Percentiles rank a stretch among this genome's conserved stretches.
Conservation (phyloP, 2,888 invertebrate species). For the Galerucella calmariensis region DNA sequence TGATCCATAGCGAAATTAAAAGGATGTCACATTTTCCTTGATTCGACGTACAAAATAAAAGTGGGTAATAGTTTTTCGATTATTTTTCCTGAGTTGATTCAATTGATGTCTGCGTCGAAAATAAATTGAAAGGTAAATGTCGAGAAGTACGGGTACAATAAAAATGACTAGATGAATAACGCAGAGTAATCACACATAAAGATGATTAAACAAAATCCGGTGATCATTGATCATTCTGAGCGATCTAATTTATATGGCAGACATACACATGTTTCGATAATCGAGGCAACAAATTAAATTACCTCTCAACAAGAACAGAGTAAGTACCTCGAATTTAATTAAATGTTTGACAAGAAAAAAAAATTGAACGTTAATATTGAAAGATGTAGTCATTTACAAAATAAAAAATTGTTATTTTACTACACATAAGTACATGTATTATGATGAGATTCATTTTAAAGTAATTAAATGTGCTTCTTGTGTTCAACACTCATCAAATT, state of each 20-base stretch:
- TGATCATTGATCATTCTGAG: slow-evolving; percentile 27
- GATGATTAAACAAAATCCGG: slow-evolving; percentile 19
- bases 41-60: no score
- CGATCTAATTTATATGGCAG: slow-evolving; percentile 35
- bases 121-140: neutral
- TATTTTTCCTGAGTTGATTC: no score
- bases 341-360: slow-evolving; percentile 30
- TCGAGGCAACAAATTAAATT: slow-evolving; percentile 36
- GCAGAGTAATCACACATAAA: neutral
- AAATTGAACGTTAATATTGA: slow-evolving; percentile 15
- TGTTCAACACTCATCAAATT: slow-evolving; percentile 3
- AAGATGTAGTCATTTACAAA: slow-evolving; percentile 13
- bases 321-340: slow-evolving; percentile 32
- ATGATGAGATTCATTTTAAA: neutral
- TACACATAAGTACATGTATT: neutral
- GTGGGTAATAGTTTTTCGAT: no score
- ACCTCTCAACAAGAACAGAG: slow-evolving; percentile 23
- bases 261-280: slow-evolving; percentile 34
- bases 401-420: slow-evolving; percentile 12
- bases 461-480: neutral
- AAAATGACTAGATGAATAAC: neutral
- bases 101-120: neutral
- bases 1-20: no score
- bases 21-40: no score
- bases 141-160: neutral